These are phyloP conservation scores for Peromyscus leucopus DNA, from an alignment of 2,113 vertebrate species.

Conservation along the genomic window DNA sequence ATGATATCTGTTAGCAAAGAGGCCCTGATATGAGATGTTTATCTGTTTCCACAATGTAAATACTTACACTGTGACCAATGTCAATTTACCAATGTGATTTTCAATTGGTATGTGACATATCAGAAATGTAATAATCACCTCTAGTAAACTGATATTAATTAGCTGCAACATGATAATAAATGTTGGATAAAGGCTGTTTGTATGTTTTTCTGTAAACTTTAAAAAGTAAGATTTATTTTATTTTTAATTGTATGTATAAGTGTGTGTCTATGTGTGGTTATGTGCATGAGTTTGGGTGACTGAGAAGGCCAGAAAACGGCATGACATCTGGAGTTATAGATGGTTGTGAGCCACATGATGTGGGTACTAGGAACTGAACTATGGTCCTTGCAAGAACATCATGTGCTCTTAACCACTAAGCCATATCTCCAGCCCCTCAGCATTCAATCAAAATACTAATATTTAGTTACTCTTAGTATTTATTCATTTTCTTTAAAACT, in stretches of 20 bases:
- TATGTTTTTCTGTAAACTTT: neutral
- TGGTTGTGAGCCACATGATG: neutral
- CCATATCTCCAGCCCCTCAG: neutral
- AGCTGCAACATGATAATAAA: neutral
- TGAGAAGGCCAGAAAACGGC: neutral
- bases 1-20: neutral
- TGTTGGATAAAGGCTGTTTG: neutral
- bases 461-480: neutral
- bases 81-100: neutral
- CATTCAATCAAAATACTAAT: conserved; percentile 10
- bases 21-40: neutral
- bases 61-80: neutral
- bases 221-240: neutral
- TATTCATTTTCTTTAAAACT: conserved; percentile 33
- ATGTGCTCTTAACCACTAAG: neutral
- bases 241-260: neutral
- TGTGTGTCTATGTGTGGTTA: neutral
- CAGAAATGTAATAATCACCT: neutral
- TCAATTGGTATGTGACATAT: neutral
- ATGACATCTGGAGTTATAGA: neutral
- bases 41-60: neutral
- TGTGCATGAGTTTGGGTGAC: neutral
- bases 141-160: neutral
- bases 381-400: neutral
- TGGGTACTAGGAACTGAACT: neutral